phyloP scores from a whole-genome alignment of 2,797 vertebrate genomes.

The Falco berigora region DNA sequence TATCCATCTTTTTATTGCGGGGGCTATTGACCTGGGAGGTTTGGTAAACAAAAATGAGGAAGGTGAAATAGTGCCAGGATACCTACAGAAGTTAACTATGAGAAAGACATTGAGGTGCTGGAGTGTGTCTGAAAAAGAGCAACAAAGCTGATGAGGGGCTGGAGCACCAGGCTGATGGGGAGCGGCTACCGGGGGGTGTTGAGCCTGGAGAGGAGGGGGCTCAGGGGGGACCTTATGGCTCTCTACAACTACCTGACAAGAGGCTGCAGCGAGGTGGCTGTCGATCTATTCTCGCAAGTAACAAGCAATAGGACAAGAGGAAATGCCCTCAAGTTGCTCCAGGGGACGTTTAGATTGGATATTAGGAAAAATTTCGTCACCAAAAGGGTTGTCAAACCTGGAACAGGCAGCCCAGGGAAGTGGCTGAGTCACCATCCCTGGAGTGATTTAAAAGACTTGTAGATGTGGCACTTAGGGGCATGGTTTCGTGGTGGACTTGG shows the following conservation, averaged over 20 bases:
- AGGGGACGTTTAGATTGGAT: not conserved
- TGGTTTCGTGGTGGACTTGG: not conserved
- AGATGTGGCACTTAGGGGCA: not conserved
- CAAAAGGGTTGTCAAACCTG: not conserved
- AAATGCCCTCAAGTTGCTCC: not conserved
- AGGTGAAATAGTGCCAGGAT: not conserved
- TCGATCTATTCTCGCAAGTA: not conserved
- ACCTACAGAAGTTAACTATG: not conserved
- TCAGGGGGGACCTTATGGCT: not conserved
- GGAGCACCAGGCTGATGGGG: not conserved
- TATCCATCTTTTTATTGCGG: not conserved
- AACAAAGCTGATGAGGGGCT: not conserved
- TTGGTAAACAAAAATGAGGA: not conserved
- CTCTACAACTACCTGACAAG: not conserved
- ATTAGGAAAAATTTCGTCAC: not conserved
- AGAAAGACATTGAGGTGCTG: not conserved
- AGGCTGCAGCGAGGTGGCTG: fast-evolving
- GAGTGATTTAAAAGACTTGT: not conserved
- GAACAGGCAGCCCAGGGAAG: not conserved
- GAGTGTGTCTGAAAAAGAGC: not conserved
- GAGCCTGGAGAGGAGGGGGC: not conserved
- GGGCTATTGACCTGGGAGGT: not conserved
- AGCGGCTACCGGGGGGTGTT: not conserved
- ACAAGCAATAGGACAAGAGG: not conserved
- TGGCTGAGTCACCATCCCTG: not conserved